phyloP scores from a whole-genome alignment of 2,797 vertebrate species.

The Dicrostonyx torquatus region DNA sequence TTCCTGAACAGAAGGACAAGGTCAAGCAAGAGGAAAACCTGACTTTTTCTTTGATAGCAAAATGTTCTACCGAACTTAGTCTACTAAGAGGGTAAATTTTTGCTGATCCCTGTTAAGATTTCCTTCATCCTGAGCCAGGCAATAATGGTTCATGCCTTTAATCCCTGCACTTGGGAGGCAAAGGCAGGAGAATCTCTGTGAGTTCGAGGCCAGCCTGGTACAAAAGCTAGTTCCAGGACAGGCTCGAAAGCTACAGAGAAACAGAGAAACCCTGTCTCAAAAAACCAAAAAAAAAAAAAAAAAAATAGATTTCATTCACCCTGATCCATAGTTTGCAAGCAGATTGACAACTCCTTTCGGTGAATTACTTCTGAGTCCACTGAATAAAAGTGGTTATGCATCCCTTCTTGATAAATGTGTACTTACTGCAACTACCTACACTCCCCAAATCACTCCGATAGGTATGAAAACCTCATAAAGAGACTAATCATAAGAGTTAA shows the following conservation, averaged over 20 bases:
- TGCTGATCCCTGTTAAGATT: background rate
- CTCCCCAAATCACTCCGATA: background rate
- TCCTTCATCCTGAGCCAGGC: background rate
- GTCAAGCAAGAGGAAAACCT: background rate
- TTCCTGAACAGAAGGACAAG: background rate
- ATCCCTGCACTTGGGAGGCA: too few species aligned
- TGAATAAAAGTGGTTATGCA: constrained; percentile 74
- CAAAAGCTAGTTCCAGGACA: too few species aligned
- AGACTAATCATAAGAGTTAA: constrained; percentile 66
- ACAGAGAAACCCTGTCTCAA: too few species aligned
- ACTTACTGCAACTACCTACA: background rate
- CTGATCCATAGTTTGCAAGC: background rate
- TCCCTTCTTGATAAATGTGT: constrained; percentile 30
- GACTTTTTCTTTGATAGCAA: constrained; percentile 22
- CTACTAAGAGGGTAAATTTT: background rate
- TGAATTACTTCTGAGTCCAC: constrained; percentile 82
- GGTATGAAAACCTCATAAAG: constrained; percentile 59
- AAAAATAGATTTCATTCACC: background rate
- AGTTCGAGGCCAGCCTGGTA: too few species aligned
- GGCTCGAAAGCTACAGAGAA: too few species aligned
- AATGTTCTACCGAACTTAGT: background rate
- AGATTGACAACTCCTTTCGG: constrained; percentile 73
- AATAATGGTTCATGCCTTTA: too few species aligned
- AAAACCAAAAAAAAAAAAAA: too few species aligned
- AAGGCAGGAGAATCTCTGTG: too few species aligned